Evolutionary conservation across 2,888 invertebrate genomes (phyloP), one percentile per base, ranked within the genome.

Genomic region (Hipparchia semele): DNA sequence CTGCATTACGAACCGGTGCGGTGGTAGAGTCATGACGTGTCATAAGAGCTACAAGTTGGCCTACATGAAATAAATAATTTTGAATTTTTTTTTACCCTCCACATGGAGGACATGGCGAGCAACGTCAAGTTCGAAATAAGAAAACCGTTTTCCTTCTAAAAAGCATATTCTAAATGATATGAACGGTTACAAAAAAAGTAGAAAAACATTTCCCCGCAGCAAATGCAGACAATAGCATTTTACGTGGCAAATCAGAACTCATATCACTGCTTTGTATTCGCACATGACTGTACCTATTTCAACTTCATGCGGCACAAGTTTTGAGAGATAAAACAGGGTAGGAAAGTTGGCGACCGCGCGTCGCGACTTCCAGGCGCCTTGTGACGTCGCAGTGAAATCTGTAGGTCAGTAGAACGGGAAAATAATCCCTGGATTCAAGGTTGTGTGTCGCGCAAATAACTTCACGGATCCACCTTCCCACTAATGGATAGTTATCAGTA

Each of bases 341-440:
- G 76, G 77, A 77, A 79, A 77, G 78, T 77, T 73, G 80, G 81
- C 83, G 82, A 74, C 83, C 54, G 23, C 2, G 66, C 53, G 82
- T 79, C 83, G 84, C 82, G 89, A 76, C 89, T 68, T 6, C 6
- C 13, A 23, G 89, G 83, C 88, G 85, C 84, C 88, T 76, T 58
- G 81, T 88, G 90, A 90, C 88, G 89, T 90, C 86, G 87, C 74
- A 73, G 81, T 74, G 81, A 85, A 85, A 86, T 81, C 78, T 81
- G 80, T 83, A 84, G 88, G 89, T 90, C 83, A 89, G 80, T 84
- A 72, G 86, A 83, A 77, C 82, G 81, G 75, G 80, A 80, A 83
- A 82, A 81, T 77, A 78, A 73, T 80, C 76, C 78, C 78, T 79
- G 75, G 72, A 81, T 86, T 86, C 88, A 89, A 88, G 88, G 90